Base-by-base conservation (phyloP, 2,113 vertebrate genomes). In the Notiomystis cincta region DNA sequence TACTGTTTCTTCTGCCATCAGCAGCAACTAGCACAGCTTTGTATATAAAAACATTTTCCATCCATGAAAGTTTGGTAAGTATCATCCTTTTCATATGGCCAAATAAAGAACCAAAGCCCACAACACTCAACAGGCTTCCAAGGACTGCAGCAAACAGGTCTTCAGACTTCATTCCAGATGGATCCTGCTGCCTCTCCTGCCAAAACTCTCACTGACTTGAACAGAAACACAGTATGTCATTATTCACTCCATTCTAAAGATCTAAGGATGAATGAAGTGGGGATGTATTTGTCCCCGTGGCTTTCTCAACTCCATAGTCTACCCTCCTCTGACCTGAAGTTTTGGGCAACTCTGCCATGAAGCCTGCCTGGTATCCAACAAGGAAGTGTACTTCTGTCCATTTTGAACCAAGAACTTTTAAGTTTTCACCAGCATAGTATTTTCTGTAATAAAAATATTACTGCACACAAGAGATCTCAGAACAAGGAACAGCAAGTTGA, bases 391-490 rank as follows among this genome's bases (percentile, higher is more conserved):
- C 72, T 86, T 87, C 54, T 92, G 72, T 91, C 78, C 79, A 79
- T 88, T 85, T 64, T 86, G 67, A 82, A 82, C 71, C 89, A 69
- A 76, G 79, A 91, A 80, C 82, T 82, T 82, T 86, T 57, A 84
- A 76, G 75, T 57, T 95, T 84, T 87, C 86, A 95, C n/a, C 88
- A 95, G 45, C 40, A 91, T 10, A 87, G 53, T 83, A 71, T 90
- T 64, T 87, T 96, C 93, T 96, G 86, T 71, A 96, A 95, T 93
- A 94, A 95, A 97, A 96, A 95, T 45, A 89, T 94, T 79, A 81
- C 91, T 92, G 77, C 81, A 95, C 78, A 95, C 44, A 76, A 93
- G 82, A 96, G 44, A 84, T 50, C 72, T 95, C 48, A 70, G 78
- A 72, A 91, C 30, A 97, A 87, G 15, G 42, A 80, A 71, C 56